Evolutionary conservation across 2,888 invertebrate species (phyloP).

Genomic region (Synanthedon andrenaeformis): DNA sequence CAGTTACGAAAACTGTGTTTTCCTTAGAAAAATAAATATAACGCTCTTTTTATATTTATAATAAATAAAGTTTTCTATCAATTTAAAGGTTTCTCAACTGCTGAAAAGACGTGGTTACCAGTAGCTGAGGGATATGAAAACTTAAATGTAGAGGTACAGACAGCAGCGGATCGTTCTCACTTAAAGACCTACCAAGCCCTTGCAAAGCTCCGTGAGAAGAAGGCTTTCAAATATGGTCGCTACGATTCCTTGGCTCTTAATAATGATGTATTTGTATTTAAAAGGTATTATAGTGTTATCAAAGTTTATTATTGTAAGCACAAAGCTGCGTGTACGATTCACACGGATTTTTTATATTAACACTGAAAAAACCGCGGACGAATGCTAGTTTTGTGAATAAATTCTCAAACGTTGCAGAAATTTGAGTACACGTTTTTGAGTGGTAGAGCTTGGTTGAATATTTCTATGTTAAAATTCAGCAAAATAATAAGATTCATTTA

Average conservation of each 20-base stretch:
- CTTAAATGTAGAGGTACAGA: conserved; percentile 71
- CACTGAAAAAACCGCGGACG: too few species aligned
- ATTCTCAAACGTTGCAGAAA: too few species aligned
- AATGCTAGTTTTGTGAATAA: too few species aligned
- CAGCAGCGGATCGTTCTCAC: conserved; percentile 59
- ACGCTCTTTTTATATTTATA: too few species aligned
- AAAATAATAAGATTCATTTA: too few species aligned
- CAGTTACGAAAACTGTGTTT: too few species aligned
- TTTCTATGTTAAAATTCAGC: too few species aligned
- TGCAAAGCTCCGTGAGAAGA: conserved; percentile 61
- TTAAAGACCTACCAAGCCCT: conserved; percentile 73
- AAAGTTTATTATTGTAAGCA: neutral
- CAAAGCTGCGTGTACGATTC: neutral
- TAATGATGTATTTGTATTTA: conserved; percentile 66
- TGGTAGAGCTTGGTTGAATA: too few species aligned
- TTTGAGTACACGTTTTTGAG: too few species aligned
- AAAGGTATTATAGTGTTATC: conserved; percentile 39
- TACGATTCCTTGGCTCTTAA: conserved; percentile 66
- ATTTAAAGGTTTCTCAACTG: conserved; percentile 70
- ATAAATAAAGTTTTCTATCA: neutral
- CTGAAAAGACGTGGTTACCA: conserved; percentile 74
- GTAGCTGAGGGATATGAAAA: conserved; percentile 72
- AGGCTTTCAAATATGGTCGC: conserved; percentile 64
- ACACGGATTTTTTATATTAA: too few species aligned
- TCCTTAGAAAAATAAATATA: too few species aligned